Evolutionary conservation across 92 coral and sea anemone genomes (phyloP), one percentile per base, ranked within the genome.

Genomic region (Paramuricea clavata): DNA sequence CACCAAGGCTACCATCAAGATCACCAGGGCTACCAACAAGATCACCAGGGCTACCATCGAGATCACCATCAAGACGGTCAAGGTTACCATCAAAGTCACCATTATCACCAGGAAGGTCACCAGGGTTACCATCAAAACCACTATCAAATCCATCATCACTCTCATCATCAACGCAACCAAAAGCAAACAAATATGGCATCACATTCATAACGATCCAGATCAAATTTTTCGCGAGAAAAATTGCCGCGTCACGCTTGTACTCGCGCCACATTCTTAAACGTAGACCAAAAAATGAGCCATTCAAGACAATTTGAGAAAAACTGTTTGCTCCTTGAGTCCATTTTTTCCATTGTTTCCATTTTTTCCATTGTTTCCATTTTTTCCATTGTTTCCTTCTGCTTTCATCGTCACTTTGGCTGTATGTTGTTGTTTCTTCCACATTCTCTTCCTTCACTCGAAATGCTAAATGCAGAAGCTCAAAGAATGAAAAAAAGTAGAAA

Each of bases 391-490:
- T 47, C 54, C 13, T 47, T 47, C 52, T 26, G 39, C 41, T 36
- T 10, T 47, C 54, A 17, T 47, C 10, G 54, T 47, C 19, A 10
- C 13, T 10, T 47, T 47, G 7, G 54, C 10, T 47, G 54, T 2
- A 36, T 3, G 42, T 36, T 36, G 8, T 36, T 36, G 7, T 8
- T 47, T 15, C 10, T 27, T 47, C 13, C 49, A 60, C 52, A 23
- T 72, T 59, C 0, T 16, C 62, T 6, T 2, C 19, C 0, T 12
- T 16, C 42, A 49, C 41, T 16, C 61, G 2, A 42, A 86, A 31
- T n/a, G 86, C 91, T 49, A 80, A 54, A 42, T 91, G 86, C 2
- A 34, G 60, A 76, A 91, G 85, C 43, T 93, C 89, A 56, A 93
- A 15, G 56, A 33, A 72, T n/a, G 78, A 72, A 19, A 39, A 11